Evolutionary conservation across 2,888 invertebrate species (phyloP).

Genomic region (Plebejus anna): DNA sequence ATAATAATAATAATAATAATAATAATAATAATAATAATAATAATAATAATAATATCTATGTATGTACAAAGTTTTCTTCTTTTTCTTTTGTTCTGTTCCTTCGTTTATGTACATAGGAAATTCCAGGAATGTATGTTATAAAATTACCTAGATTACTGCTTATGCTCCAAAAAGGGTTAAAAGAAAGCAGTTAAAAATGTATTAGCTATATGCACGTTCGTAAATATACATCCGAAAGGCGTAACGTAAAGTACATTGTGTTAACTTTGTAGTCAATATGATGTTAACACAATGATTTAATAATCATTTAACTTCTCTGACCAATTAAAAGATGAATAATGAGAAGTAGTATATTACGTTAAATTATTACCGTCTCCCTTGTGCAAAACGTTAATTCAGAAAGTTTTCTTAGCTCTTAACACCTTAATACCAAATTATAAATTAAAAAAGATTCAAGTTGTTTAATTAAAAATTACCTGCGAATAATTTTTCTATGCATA

Average conservation of each 20-base stretch:
- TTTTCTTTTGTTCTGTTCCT: background rate
- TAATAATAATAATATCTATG: background rate
- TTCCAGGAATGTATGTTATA: background rate
- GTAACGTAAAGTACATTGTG: too few relatives aligned
- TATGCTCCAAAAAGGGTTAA: background rate
- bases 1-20: too few relatives aligned
- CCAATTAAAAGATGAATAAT: background rate
- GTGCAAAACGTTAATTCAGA: background rate
- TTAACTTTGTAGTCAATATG: background rate
- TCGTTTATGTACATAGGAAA: background rate
- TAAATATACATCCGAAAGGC: too few relatives aligned
- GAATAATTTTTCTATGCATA: background rate
- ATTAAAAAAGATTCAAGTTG: background rate
- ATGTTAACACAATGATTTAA: background rate
- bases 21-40: too few relatives aligned
- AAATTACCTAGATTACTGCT: background rate
- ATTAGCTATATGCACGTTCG: too few relatives aligned
- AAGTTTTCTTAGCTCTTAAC: background rate
- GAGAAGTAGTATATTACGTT: background rate
- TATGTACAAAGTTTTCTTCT: background rate
- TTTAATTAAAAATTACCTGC: background rate
- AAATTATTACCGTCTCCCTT: constrained; percentile 2
- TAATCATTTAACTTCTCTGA: background rate
- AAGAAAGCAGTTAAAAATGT: too few relatives aligned
- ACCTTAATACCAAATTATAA: background rate